These are phyloP conservation scores for Drosophila triauraria DNA, from an alignment of 1,140 invertebrate genomes.

Conservation along the genomic window DNA sequence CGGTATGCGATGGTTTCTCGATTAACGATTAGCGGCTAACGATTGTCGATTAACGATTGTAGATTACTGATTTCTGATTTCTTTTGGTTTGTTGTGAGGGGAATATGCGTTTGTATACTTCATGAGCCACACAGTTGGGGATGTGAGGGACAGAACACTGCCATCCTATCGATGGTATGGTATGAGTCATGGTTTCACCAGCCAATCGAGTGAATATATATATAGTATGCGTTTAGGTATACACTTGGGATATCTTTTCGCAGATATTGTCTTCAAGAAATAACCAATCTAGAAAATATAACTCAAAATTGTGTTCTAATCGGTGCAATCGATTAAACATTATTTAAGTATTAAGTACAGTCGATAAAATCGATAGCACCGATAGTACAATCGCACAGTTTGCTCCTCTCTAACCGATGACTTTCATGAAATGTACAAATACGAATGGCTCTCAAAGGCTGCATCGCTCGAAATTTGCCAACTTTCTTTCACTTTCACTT, in stretches of 20 bases:
- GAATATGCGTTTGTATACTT: slow-evolving; percentile 46
- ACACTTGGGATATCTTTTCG: not conserved
- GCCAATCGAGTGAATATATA: slow-evolving; percentile 23
- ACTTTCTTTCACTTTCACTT: slow-evolving; percentile 71
- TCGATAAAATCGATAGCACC: slow-evolving; percentile 20
- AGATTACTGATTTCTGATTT: not conserved
- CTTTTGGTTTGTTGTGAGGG: slow-evolving; percentile 29
- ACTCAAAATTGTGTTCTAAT: not conserved
- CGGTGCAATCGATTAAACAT: not conserved
- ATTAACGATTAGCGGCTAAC: not conserved
- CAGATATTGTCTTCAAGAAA: not conserved
- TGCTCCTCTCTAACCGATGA: slow-evolving; percentile 27
- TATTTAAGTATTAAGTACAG: not conserved
- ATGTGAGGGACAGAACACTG: slow-evolving; percentile 28
- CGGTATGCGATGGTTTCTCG: slow-evolving; percentile 20
- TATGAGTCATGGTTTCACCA: slow-evolving; percentile 23
- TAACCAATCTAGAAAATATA: slow-evolving; percentile 3
- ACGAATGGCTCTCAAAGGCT: slow-evolving; percentile 5
- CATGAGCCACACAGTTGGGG: slow-evolving; percentile 43
- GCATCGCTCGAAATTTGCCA: slow-evolving; percentile 64
- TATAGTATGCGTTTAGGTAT: slow-evolving; percentile 1
- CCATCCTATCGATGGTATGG: slow-evolving; percentile 37
- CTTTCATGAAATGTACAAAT: slow-evolving; percentile 30
- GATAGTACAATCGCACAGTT: slow-evolving; percentile 19
- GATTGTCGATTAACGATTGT: not conserved